These are phyloP conservation scores for Trinectes maculatus DNA, from an alignment of 2,113 vertebrate genomes.

Conservation along the genomic window DNA sequence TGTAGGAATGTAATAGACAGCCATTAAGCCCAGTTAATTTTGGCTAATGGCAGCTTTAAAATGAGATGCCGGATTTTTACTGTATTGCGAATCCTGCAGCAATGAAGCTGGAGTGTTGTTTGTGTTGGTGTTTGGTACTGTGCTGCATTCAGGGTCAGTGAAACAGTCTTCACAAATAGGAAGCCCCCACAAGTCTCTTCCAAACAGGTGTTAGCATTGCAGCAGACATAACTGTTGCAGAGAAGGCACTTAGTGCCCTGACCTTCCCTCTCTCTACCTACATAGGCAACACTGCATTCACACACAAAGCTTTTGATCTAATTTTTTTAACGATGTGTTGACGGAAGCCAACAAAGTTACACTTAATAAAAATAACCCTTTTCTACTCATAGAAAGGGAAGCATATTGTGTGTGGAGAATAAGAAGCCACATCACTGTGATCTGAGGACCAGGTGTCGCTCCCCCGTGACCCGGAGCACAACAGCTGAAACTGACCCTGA, in stretches of 20 bases:
- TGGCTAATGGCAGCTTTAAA: conserved; percentile 62
- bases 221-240: background rate
- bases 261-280: conserved; percentile 4
- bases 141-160: conserved; percentile 31
- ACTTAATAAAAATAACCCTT: conserved; percentile 1
- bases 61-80: conserved; percentile 46
- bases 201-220: conserved; percentile 31
- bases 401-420: conserved; percentile 27
- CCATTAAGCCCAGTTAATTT: conserved; percentile 65
- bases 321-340: conserved; percentile 35
- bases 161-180: conserved; percentile 7
- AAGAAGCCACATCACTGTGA: conserved; percentile 12
- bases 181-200: conserved; percentile 17
- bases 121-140: conserved; percentile 24
- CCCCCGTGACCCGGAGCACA: conserved; percentile 15
- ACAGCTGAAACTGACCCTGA: conserved; percentile 65
- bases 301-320: conserved; percentile 19
- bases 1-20: conserved; percentile 59
- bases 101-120: conserved; percentile 20
- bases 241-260: background rate
- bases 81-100: conserved; percentile 53
- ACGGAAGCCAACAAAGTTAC: conserved; percentile 33
- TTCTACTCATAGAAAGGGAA: conserved; percentile 29
- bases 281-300: conserved; percentile 8
- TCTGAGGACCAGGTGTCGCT: conserved; percentile 48